These are phyloP conservation scores for Drosophila sulfurigaster DNA, from an alignment of 1,140 invertebrate genomes.

Conservation along the genomic window DNA sequence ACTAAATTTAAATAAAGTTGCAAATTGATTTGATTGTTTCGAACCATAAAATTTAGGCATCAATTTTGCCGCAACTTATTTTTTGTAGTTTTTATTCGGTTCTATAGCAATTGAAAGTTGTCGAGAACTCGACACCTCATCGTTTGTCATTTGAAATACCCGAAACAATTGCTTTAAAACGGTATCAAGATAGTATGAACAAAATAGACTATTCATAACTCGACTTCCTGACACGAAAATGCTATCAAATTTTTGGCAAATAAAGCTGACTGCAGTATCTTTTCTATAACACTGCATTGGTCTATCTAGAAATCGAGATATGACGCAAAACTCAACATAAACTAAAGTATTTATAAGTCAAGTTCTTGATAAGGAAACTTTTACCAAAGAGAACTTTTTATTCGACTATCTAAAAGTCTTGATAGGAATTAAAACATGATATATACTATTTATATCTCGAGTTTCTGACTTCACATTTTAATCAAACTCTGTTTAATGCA, in stretches of 20 bases:
- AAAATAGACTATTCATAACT: slow-evolving; percentile 6
- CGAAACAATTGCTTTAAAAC: slow-evolving; percentile 1
- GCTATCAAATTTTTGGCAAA: slow-evolving; percentile 9
- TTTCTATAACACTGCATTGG: not conserved
- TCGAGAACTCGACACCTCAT: slow-evolving; percentile 3
- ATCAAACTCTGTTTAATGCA: not conserved
- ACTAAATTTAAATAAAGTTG: slow-evolving; percentile 23
- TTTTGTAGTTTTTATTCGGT: not conserved
- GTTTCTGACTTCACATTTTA: not conserved
- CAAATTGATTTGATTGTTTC: slow-evolving; percentile 41
- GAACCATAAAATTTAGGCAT: slow-evolving; percentile 9
- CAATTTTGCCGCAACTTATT: not conserved
- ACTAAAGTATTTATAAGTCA: not conserved
- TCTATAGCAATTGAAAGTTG: slow-evolving; percentile 28
- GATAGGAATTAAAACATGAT: not conserved
- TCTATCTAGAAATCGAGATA: not conserved
- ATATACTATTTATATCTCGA: slow-evolving; percentile 6
- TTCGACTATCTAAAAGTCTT: not conserved
- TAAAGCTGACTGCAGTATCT: not conserved
- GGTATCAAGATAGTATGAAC: not conserved
- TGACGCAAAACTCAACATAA: not conserved
- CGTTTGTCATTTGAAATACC: slow-evolving; percentile 14
- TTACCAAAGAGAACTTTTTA: too few relatives aligned
- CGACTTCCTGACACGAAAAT: not conserved
- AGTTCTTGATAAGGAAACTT: not conserved